phyloP scores from a whole-genome alignment of 2,797 vertebrate genomes.

The Danio choprae region DNA sequence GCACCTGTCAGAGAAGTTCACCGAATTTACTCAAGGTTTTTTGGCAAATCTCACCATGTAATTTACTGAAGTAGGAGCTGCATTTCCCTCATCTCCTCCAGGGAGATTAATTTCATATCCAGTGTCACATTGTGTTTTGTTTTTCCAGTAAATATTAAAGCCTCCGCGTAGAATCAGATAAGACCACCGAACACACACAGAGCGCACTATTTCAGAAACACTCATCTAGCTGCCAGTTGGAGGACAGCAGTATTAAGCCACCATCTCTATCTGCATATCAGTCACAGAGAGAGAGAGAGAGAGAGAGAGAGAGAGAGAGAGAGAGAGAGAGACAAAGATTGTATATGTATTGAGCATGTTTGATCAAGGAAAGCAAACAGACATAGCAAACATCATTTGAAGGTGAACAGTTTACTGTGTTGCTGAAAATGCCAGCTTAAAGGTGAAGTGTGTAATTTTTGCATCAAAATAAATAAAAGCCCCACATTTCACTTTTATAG shows the following conservation, averaged over 20 bases:
- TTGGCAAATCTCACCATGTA: constrained; percentile 42
- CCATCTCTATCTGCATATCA: not conserved
- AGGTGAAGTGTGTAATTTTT: not conserved
- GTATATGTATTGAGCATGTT: not conserved
- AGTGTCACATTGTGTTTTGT: constrained; percentile 46
- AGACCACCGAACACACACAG: constrained; percentile 21
- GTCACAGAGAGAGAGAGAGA: not conserved
- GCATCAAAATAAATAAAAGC: not conserved
- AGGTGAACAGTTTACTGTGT: not conserved
- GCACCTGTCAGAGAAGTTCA: constrained; percentile 27
- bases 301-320: not conserved
- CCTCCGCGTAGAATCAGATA: constrained; percentile 30
- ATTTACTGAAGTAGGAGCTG: constrained; percentile 35
- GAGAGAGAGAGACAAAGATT: not conserved
- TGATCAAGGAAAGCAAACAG: not conserved
- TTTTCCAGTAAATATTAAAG: constrained; percentile 52
- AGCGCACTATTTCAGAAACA: constrained; percentile 23
- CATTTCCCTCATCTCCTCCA: constrained; percentile 24
- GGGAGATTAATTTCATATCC: constrained; percentile 48
- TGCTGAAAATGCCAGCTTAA: not conserved
- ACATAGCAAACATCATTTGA: constrained; percentile 14
- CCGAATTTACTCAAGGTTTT: constrained; percentile 28
- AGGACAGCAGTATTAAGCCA: constrained; percentile 19
- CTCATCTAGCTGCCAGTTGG: constrained; percentile 14
- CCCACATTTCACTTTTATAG: not conserved